phyloP scores from a whole-genome alignment of 1,140 invertebrate species.

The Uloborus diversus region DNA sequence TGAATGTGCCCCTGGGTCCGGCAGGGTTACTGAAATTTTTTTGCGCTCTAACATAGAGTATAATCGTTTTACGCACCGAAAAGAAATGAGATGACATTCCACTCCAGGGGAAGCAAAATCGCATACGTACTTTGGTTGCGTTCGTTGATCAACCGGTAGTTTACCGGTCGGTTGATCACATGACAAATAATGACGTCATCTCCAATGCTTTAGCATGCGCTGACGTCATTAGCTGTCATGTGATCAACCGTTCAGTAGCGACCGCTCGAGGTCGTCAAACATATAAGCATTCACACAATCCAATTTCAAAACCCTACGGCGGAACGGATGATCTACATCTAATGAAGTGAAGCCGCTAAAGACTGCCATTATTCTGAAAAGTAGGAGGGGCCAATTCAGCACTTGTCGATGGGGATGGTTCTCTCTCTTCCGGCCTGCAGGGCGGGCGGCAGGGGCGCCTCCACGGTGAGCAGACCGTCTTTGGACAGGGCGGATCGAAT shows the following conservation, averaged over 20 bases:
- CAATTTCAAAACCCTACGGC: neutral
- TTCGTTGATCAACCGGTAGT: too few relatives aligned
- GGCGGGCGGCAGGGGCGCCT: constrained; percentile 65
- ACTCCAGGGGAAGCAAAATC: too few relatives aligned
- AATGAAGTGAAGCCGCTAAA: neutral
- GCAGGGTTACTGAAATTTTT: too few relatives aligned
- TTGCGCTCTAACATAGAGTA: too few relatives aligned
- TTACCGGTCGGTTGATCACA: too few relatives aligned
- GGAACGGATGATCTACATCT: too few relatives aligned
- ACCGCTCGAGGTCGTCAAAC: neutral
- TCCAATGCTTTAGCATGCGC: neutral
- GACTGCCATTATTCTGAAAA: neutral
- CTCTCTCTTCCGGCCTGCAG: constrained; percentile 41
- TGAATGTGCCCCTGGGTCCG: too few relatives aligned
- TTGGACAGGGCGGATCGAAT: constrained; percentile 66
- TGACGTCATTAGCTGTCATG: neutral
- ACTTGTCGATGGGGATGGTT: constrained; percentile 57
- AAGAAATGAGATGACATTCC: too few relatives aligned
- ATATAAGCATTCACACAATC: neutral
- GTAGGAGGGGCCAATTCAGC: neutral
- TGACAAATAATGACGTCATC: too few relatives aligned
- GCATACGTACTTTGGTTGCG: too few relatives aligned
- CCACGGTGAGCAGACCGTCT: constrained; percentile 66
- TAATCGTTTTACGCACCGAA: too few relatives aligned
- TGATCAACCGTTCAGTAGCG: neutral